phyloP scores from a whole-genome alignment of 2,113 vertebrate species.

The Crotalus viridis region DNA sequence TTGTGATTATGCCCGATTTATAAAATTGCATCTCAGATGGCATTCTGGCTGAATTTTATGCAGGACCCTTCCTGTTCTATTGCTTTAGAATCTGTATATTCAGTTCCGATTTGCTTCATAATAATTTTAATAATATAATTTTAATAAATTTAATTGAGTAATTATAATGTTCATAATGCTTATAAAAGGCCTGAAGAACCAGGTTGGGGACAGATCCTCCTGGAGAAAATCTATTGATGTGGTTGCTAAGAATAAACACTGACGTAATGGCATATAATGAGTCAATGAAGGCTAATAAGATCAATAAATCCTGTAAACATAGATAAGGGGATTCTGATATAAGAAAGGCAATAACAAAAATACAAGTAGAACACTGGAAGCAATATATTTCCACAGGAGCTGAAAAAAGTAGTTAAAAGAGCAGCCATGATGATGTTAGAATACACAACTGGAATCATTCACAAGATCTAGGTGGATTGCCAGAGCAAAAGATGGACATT shows the following conservation, averaged over 20 bases:
- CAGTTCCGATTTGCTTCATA: not conserved
- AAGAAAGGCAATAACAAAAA: not conserved
- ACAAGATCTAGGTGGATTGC: not conserved
- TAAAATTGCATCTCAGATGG: not conserved
- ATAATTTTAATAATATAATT: not conserved
- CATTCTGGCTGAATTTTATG: not conserved
- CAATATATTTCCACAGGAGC: not conserved
- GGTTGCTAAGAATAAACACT: not conserved
- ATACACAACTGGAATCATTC: not conserved
- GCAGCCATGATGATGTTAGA: not conserved
- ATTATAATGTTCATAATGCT: too few relatives aligned
- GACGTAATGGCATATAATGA: not conserved
- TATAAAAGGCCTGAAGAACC: not conserved
- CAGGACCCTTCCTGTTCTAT: not conserved
- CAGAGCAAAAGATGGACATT: not conserved
- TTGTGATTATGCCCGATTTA: not conserved
- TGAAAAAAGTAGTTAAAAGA: not conserved
- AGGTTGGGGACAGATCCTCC: not conserved
- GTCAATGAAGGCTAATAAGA: not conserved
- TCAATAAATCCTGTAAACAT: not conserved
- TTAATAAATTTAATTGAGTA: too few relatives aligned
- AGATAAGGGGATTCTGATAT: not conserved
- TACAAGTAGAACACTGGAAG: not conserved
- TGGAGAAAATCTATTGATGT: not conserved
- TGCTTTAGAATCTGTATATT: not conserved